Conservation (phyloP, 2,113 vertebrate genomes). For the Mobula hypostoma region DNA sequence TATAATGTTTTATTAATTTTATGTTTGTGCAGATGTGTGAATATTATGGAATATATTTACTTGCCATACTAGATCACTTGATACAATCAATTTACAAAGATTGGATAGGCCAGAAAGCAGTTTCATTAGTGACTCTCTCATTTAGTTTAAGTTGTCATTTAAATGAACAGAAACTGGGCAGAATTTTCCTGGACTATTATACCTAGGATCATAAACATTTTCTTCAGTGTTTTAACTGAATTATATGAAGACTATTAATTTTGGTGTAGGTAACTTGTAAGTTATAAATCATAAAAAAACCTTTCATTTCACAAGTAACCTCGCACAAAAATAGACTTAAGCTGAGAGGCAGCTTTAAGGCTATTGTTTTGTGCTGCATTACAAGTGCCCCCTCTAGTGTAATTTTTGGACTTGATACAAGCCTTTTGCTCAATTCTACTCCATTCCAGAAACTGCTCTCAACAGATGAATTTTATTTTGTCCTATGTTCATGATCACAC, state of each 20-base stretch:
- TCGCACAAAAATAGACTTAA: not conserved
- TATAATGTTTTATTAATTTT: not conserved
- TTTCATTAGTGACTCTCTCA: not conserved
- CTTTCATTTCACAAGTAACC: not conserved
- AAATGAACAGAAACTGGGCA: not conserved
- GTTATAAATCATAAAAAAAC: not conserved
- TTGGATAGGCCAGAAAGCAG: not conserved
- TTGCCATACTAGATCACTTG: not conserved
- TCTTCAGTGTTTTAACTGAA: not conserved
- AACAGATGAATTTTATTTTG: not conserved
- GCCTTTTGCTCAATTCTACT: not conserved
- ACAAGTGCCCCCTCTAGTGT: conserved; percentile 3
- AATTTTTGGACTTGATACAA: not conserved
- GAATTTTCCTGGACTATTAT: not conserved
- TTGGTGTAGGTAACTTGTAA: not conserved
- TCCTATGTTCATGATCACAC: not conserved
- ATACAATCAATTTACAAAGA: not conserved
- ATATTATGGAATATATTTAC: no score
- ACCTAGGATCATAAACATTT: not conserved
- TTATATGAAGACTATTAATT: not conserved
- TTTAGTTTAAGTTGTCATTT: not conserved
- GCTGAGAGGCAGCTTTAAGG: not conserved
- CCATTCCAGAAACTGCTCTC: not conserved
- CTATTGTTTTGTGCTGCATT: not conserved
- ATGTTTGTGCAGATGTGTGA: not conserved